Percentiles rank a stretch among this genome's conserved stretches.
Conservation (phyloP, 1,140 invertebrate species). For the Drosophila grimshawi region DNA sequence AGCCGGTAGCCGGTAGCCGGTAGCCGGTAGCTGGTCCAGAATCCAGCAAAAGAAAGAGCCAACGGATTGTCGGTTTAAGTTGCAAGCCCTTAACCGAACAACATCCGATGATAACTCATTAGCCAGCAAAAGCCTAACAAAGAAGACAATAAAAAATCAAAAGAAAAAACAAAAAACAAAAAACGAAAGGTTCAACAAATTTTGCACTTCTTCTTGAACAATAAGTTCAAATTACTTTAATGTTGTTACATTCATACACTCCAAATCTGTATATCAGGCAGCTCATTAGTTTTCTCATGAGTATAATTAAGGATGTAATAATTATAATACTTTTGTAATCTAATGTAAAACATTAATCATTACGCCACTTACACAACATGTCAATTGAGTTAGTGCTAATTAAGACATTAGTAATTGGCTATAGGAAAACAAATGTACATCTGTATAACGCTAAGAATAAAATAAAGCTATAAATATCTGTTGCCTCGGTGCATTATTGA, state of each 20-base stretch:
- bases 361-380: neutral
- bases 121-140: constrained; percentile 7
- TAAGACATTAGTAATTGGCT: neutral
- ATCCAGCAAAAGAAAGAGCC: constrained; percentile 7
- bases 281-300: neutral
- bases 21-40: constrained; percentile 5
- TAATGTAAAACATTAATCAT: neutral
- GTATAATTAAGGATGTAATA: neutral
- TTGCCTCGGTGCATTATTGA: too few species aligned
- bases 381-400: neutral
- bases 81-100: constrained; percentile 27
- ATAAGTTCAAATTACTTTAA: constrained; percentile 17
- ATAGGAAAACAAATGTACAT: neutral
- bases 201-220: constrained; percentile 18
- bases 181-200: constrained; percentile 21
- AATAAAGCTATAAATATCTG: too few species aligned
- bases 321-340: neutral
- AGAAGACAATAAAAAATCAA: neutral
- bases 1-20: constrained; percentile 5
- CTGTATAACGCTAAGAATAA: too few species aligned
- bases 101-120: constrained; percentile 59
- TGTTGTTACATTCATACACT: constrained; percentile 29
- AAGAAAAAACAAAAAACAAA: neutral
- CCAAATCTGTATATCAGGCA: neutral
- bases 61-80: constrained; percentile 19